These are phyloP conservation scores for Gastracanthus pulcherrimus DNA, from an alignment of 2,888 invertebrate species.

Conservation along the genomic window DNA sequence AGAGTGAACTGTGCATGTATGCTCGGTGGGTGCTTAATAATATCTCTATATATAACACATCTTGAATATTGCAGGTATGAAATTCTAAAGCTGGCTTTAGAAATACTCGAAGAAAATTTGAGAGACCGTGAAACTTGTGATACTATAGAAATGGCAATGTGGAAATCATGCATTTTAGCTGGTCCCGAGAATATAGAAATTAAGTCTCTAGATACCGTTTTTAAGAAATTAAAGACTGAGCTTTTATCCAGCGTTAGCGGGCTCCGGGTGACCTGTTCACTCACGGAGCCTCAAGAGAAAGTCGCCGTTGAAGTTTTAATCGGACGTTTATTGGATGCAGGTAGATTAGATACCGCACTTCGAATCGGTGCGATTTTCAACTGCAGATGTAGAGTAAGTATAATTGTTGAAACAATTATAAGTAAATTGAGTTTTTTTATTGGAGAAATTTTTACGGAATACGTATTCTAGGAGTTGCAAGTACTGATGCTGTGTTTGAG, in stretches of 20 bases:
- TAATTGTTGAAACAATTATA: background rate
- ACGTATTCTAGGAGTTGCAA: conserved; percentile 78
- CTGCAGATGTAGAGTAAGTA: conserved; percentile 70
- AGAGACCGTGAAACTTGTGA: conserved; percentile 68
- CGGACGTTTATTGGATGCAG: conserved; percentile 80
- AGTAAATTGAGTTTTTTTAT: background rate
- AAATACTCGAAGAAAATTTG: conserved; percentile 67
- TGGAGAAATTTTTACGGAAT: background rate
- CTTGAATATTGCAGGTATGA: conserved; percentile 65
- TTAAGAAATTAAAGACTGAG: conserved; percentile 71
- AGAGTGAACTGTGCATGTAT: too few relatives aligned
- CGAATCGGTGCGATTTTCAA: conserved; percentile 78
- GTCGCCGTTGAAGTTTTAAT: conserved; percentile 75
- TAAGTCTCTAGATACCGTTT: conserved; percentile 59
- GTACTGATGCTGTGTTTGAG: conserved; percentile 82
- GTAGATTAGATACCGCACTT: conserved; percentile 81
- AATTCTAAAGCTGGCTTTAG: conserved; percentile 70
- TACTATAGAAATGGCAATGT: conserved; percentile 75
- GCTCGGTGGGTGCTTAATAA: background rate
- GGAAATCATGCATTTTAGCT: conserved; percentile 75
- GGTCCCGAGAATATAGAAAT: conserved; percentile 70
- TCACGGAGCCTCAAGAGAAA: conserved; percentile 66
- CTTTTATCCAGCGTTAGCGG: conserved; percentile 67
- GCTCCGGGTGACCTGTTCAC: conserved; percentile 65
- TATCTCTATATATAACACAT: background rate